Percentiles rank a stretch among this genome's conserved stretches.
Evolutionary conservation across 2,797 vertebrate genomes (phyloP).

Genomic region (Tolypeutes matacus): DNA sequence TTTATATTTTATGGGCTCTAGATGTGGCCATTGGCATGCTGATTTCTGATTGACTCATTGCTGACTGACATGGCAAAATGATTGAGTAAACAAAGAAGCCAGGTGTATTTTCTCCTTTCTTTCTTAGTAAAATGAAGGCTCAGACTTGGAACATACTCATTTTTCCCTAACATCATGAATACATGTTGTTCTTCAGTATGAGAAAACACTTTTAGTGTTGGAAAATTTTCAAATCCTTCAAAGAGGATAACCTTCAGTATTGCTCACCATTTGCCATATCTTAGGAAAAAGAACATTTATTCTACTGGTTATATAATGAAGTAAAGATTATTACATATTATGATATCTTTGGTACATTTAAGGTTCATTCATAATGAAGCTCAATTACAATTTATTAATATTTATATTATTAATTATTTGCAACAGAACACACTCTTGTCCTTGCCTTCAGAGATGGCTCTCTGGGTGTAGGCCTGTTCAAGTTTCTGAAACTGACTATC

Average conservation of each 20-base stretch:
- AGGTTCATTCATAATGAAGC: background rate
- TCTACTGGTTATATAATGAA: slow-evolving; percentile 22
- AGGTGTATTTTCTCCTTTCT: slow-evolving; percentile 6
- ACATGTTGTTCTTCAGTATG: background rate
- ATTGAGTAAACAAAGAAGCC: background rate
- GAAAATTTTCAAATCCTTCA: slow-evolving; percentile 10
- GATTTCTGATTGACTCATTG: background rate
- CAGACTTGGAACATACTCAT: slow-evolving; percentile 7
- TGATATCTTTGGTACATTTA: background rate
- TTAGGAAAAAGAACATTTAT: background rate
- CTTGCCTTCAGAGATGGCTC: background rate
- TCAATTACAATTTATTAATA: background rate
- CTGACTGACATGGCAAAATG: background rate
- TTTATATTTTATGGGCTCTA: background rate
- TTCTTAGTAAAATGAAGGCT: background rate
- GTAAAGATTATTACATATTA: slow-evolving; percentile 8
- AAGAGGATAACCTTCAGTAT: slow-evolving; percentile 11
- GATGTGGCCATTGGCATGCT: background rate
- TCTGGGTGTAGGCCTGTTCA: background rate
- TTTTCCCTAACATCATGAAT: slow-evolving; percentile 29
- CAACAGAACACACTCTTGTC: background rate
- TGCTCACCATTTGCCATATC: background rate
- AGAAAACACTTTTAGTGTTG: slow-evolving; percentile 25
- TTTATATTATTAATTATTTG: background rate
- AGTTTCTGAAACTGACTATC: background rate